phyloP scores from a whole-genome alignment of 2,797 vertebrate species.

The Cyclura pinguis region DNA sequence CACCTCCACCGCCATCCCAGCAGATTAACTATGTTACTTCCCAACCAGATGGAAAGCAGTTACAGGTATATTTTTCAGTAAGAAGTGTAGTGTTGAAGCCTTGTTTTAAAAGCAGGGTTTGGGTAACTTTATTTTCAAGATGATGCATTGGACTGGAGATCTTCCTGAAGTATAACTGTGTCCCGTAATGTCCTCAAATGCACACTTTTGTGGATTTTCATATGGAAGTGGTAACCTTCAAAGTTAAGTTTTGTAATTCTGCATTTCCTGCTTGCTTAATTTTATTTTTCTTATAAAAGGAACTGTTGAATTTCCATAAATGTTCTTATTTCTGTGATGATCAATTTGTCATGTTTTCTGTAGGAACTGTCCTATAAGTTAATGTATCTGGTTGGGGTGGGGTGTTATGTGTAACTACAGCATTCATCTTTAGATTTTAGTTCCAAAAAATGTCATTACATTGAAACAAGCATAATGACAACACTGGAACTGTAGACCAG shows the following conservation, averaged over 20 bases:
- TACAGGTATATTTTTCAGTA: constrained; percentile 85
- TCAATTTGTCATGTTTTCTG: background rate
- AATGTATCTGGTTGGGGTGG: too few relatives aligned
- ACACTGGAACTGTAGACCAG: background rate
- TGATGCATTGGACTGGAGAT: background rate
- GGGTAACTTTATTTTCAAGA: constrained; percentile 19
- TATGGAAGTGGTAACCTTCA: background rate
- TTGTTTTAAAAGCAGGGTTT: background rate
- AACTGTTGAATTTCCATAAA: background rate
- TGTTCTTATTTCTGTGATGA: background rate
- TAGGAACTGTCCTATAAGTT: too few relatives aligned
- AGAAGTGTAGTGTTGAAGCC: constrained; percentile 26
- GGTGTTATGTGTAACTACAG: too few relatives aligned
- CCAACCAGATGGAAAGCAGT: constrained; percentile 86
- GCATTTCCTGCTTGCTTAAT: background rate
- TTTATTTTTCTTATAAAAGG: background rate
- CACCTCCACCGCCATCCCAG: constrained; percentile 94
- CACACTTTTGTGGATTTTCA: background rate
- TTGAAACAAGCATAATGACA: background rate
- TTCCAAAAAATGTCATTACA: background rate
- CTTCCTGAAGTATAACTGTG: background rate
- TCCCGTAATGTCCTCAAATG: too few relatives aligned
- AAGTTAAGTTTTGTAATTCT: background rate
- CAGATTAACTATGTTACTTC: constrained; percentile 86
- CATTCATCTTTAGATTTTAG: background rate